Evolutionary conservation across 2,888 invertebrate genomes (phyloP), one percentile per base, ranked within the genome.

Genomic region (Andrena bucephala): DNA sequence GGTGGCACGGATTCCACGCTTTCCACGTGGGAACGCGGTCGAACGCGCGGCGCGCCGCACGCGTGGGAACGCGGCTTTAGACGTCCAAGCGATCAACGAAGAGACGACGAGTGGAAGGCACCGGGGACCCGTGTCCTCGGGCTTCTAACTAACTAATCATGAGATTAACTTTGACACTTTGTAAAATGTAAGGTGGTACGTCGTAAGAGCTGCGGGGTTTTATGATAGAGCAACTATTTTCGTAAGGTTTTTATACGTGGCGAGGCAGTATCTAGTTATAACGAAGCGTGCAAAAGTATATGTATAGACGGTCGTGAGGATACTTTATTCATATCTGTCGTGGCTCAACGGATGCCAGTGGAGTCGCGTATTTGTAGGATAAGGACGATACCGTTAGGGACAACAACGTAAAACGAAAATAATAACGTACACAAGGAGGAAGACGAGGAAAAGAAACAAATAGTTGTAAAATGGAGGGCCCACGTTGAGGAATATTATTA

Each of bases 171-270:
- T 60, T 29, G 77, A 50, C 27, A 24, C 82, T 81, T 75, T 82
- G 60, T 81, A 81, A 63, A 52, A 68, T 24, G 31, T 67, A 59
- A 72, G 20, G 33, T 69, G 80, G 73, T 73, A 72, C 52, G 81
- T 67, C 52, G 65, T 76, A 76, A 81, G 57, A 67, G 76, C 70
- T 63, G 85, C 80, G 82, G 86, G 87, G 75, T 89, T 91, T 89
- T 91, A 90, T 84, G 89, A 91, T 85, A 91, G 89, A 92, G 89
- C 89, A 87, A 89, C 92, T 92, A 92, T 92, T 92, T 92, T 92
- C 92, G 88, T 92, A 92, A 92, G 86, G 88, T 91, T 92, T 92
- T 92, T 92, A 91, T 91, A 92, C 89, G 73, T 79, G 85, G 73
- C 84, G 73, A 81, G 78, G 65, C 50, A 74, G 77, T 81, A 73